Base-by-base conservation (phyloP, 2,797 vertebrate genomes). In the Alca torda region DNA sequence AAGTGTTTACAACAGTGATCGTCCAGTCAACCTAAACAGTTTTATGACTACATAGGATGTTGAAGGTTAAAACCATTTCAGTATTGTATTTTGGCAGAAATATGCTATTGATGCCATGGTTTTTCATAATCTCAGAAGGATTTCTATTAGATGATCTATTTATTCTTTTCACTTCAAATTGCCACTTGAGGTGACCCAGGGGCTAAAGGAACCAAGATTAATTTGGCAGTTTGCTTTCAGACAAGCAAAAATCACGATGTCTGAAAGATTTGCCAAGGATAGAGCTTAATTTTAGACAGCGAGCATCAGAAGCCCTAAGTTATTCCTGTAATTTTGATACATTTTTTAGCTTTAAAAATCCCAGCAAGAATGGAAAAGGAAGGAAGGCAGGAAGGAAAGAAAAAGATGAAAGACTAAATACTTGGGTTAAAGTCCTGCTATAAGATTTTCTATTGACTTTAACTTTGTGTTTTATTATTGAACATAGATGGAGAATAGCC, bases 11-110 rank as follows among this genome's bases (percentile, higher is more conserved):
- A 86, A 39, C 56, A 94, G 12, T 37, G 41, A n/a, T 74, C 4
- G 8, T 87, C 67, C 83, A 90, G 88, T 77, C 83, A 76, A 31
- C 74, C 80, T 74, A 76, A 79, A 68, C 18, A 64, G 16, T 82
- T 88, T 92, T 68, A 90, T 68, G 56, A 64, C 77, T 68, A 43
- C 26, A 61, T 16, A 83, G 25, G 35, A 63, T 79, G 37, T 28
- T 90, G 83, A 95, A 96, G 88, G 85, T 79, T 80, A 93, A 94
- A 95, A 81, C 28, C 30, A 91, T 89, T 86, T 87, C 30, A 61
- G 30, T 72, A 19, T 65, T 80, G 18, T 70, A 77, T 94, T 95
- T 85, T 57, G 24, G 30, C 54, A 84, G 41, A 87, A 89, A 75
- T 78, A 74, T 39, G 24, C 12, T 79, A 18, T 68, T 20, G 46